Conservation (phyloP, 2,888 invertebrate species). For the Ischnus inquisitorius region DNA sequence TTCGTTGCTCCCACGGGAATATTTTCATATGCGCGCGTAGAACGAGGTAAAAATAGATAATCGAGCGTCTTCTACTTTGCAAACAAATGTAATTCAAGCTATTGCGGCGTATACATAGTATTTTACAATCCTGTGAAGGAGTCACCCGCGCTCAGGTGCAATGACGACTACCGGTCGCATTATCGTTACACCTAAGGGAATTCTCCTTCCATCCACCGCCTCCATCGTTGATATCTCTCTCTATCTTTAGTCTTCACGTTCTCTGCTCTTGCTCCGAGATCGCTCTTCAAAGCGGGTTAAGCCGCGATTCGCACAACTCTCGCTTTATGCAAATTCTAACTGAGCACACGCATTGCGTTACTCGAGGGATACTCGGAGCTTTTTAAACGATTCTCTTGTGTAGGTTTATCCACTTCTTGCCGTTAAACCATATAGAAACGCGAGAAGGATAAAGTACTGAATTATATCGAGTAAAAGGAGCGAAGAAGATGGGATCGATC, state of each 20-base stretch:
- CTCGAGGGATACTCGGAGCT: conserved; percentile 42
- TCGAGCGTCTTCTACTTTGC: background rate
- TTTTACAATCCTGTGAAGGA: conserved; percentile 14
- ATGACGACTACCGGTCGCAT: conserved; percentile 72
- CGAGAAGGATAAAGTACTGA: background rate
- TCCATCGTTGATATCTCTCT: conserved; percentile 50
- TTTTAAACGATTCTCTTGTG: conserved; percentile 3
- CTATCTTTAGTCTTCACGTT: background rate
- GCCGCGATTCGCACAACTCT: conserved; percentile 48
- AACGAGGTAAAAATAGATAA: conserved; percentile 23
- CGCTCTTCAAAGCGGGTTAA: conserved; percentile 56
- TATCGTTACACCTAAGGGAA: conserved; percentile 60
- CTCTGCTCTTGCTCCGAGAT: conserved; percentile 16
- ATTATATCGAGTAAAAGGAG: background rate
- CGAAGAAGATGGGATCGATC: conserved; percentile 45
- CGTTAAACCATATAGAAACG: background rate
- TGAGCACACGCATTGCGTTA: conserved; percentile 38
- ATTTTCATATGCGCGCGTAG: conserved; percentile 14
- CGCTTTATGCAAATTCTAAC: conserved; percentile 68
- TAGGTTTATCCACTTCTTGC: conserved; percentile 18
- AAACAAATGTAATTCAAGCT: background rate
- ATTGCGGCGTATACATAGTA: conserved; percentile 1
- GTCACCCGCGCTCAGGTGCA: conserved; percentile 62
- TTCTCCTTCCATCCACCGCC: conserved; percentile 1
- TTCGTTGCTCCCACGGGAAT: conserved; percentile 12